Conservation (phyloP, 2,113 vertebrate genomes). For the Xenopus laevis region DNA sequence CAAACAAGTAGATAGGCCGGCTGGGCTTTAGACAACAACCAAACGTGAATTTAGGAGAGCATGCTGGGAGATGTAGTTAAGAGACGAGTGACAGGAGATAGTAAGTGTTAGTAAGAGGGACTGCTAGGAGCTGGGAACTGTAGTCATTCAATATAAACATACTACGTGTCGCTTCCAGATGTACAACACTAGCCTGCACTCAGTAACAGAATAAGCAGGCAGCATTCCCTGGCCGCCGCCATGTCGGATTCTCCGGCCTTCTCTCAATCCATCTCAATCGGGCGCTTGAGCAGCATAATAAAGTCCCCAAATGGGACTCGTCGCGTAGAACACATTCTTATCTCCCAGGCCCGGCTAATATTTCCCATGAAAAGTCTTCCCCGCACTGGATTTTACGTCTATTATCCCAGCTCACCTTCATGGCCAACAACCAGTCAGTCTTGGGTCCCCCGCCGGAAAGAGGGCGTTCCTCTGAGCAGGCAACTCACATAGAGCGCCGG, state of each 20-base stretch:
- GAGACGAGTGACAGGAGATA: no score
- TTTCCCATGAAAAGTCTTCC: not conserved
- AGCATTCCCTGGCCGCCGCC: not conserved
- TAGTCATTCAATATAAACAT: no score
- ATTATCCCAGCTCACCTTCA: conserved; percentile 26
- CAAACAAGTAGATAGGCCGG: no score
- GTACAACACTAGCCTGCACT: no score
- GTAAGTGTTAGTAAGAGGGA: no score
- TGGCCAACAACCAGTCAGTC: conserved; percentile 24
- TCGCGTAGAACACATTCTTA: not conserved
- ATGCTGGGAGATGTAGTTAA: no score
- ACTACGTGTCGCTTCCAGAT: no score
- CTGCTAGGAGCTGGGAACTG: no score
- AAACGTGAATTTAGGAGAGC: no score
- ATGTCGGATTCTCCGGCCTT: not conserved
- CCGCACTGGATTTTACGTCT: not conserved
- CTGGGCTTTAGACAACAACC: no score
- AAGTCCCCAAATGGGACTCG: not conserved
- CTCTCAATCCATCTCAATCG: conserved; percentile 23
- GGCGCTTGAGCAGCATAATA: no score
- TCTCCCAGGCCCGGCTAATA: not conserved
- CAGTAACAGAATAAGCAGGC: not conserved
- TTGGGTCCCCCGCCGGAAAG: conserved; percentile 29
- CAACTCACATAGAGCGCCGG: conserved; percentile 24
- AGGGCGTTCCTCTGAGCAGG: conserved; percentile 14